Conservation (phyloP, 1,140 invertebrate species). For the Bombus difficillimus region DNA sequence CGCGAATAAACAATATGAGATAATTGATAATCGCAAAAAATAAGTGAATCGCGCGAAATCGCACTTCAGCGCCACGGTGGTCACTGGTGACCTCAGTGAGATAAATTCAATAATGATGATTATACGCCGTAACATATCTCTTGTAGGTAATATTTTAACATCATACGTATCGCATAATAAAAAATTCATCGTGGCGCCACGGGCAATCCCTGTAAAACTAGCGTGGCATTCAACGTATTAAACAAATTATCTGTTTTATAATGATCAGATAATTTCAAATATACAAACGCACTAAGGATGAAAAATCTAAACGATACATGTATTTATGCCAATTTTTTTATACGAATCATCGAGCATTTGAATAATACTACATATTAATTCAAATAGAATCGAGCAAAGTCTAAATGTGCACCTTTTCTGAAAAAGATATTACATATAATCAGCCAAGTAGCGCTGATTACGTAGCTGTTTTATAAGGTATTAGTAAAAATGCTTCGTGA, state of each 20-base stretch:
- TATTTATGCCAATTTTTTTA: background rate
- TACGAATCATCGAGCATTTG: background rate
- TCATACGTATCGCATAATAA: too few species aligned
- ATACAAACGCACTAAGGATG: background rate
- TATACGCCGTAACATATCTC: too few species aligned
- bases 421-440: background rate
- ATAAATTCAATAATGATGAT: too few species aligned
- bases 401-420: slow-evolving; percentile 1
- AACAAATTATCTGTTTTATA: background rate
- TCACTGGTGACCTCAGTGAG: too few species aligned
- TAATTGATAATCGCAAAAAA: too few species aligned
- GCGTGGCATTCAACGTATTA: too few species aligned
- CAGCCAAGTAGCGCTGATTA: background rate
- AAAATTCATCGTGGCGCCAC: too few species aligned
- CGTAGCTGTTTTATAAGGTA: slow-evolving; percentile 5
- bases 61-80: too few species aligned
- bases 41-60: too few species aligned
- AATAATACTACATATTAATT: slow-evolving; percentile 1
- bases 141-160: too few species aligned
- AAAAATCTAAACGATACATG: background rate
- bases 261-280: background rate
- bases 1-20: too few species aligned
- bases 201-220: too few species aligned
- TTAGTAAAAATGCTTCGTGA: slow-evolving; percentile 17
- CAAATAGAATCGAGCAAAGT: slow-evolving; percentile 11